These are phyloP conservation scores for Sebastiscus albofasciatus DNA, from an alignment of 2,797 vertebrate species.

Conservation along the genomic window DNA sequence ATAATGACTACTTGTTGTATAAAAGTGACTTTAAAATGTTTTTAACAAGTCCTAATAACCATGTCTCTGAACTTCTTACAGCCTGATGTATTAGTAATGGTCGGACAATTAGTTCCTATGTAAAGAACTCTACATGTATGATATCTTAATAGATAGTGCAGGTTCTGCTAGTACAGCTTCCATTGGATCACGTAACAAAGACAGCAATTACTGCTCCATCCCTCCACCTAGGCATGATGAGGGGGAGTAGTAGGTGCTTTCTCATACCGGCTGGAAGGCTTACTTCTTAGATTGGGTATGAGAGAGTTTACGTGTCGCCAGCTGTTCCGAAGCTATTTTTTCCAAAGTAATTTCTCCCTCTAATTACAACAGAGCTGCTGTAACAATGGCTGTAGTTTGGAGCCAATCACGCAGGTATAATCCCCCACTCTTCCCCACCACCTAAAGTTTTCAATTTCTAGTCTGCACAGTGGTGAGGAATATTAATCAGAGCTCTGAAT, in stretches of 20 bases:
- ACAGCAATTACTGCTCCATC: constrained; percentile 56
- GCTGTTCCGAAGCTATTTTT: constrained; percentile 77
- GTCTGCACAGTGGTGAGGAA: constrained; percentile 70
- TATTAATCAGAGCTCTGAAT: constrained; percentile 77
- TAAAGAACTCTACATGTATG: constrained; percentile 37
- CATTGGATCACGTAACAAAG: constrained; percentile 55
- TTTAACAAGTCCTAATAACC: constrained; percentile 4
- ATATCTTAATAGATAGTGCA: constrained; percentile 41
- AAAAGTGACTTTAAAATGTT: neutral
- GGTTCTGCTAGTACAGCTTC: constrained; percentile 23
- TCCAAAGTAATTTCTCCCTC: constrained; percentile 82
- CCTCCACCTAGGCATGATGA: constrained; percentile 22
- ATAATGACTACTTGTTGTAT: constrained; percentile 12
- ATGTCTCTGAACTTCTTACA: constrained; percentile 5
- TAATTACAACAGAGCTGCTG: constrained; percentile 82
- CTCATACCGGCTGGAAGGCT: constrained; percentile 59
- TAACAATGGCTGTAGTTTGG: constrained; percentile 81
- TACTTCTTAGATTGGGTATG: constrained; percentile 68
- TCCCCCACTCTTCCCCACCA: constrained; percentile 72
- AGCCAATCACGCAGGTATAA: constrained; percentile 84
- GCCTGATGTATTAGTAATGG: neutral
- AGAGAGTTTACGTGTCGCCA: constrained; percentile 74
- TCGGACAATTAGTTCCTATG: constrained; percentile 1
- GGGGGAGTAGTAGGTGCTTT: constrained; percentile 35
- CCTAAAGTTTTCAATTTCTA: constrained; percentile 82